phyloP scores from a whole-genome alignment of 2,113 vertebrate species.

The Macroglossus sobrinus region DNA sequence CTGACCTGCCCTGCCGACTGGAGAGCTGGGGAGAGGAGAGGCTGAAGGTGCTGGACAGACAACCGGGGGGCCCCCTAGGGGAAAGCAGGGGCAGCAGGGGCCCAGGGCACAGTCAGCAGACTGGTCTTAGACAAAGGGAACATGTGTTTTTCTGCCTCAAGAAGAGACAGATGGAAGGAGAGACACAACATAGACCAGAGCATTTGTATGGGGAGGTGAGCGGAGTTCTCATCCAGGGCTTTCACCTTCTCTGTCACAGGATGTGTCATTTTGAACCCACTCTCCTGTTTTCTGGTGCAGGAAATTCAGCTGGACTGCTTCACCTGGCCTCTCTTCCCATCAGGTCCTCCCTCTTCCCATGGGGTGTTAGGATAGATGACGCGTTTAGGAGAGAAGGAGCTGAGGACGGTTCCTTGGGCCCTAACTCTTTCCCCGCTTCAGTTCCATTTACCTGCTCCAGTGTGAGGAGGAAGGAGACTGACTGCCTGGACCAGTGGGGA shows the following conservation, averaged over 20 bases:
- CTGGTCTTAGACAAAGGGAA: not conserved
- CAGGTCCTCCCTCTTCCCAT: too few relatives aligned
- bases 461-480: too few relatives aligned
- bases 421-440: not conserved
- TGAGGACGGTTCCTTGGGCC: not conserved
- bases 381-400: not conserved
- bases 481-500: not conserved
- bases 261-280: too few relatives aligned
- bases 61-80: not conserved
- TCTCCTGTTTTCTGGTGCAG: not conserved
- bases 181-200: accelerated
- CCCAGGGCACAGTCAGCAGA: not conserved
- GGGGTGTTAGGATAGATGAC: not conserved
- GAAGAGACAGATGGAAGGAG: not conserved
- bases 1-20: not conserved
- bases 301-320: not conserved
- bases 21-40: not conserved
- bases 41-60: not conserved
- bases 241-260: not conserved
- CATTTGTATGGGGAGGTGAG: not conserved
- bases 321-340: not conserved
- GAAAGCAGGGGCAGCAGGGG: not conserved
- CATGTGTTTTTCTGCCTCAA: not conserved
- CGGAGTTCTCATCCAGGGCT: not conserved
- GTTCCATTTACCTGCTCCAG: not conserved